Conservation (phyloP, 2,113 vertebrate species). For the Oxyura jamaicensis region DNA sequence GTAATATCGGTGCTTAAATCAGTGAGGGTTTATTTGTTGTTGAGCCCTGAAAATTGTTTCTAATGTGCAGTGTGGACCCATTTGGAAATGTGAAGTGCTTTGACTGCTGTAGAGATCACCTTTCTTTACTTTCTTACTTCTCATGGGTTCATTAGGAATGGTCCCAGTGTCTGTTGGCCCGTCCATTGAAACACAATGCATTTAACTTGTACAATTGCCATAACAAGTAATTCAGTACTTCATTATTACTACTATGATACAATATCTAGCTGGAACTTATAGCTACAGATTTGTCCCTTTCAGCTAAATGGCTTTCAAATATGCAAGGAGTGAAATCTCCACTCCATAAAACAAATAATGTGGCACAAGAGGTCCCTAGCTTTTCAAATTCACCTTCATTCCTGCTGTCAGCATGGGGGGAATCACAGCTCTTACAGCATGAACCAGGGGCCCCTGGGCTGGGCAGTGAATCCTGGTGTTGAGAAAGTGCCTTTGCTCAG, state of each 20-base stretch:
- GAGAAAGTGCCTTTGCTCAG: background rate
- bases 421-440: background rate
- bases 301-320: background rate
- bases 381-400: background rate
- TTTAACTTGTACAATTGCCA: background rate
- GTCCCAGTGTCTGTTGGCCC: background rate
- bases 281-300: background rate
- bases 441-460: background rate
- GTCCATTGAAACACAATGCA: background rate
- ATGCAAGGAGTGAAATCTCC: background rate
- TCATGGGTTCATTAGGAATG: background rate
- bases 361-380: background rate
- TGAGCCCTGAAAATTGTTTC: background rate
- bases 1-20: background rate
- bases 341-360: background rate
- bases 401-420: background rate
- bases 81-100: background rate
- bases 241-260: background rate
- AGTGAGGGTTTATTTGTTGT: background rate
- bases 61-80: background rate
- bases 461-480: background rate
- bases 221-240: background rate
- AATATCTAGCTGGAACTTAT: background rate
- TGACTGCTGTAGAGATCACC: background rate
- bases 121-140: background rate